These are phyloP conservation scores for Drosophila lutescens DNA, from an alignment of 2,888 invertebrate genomes.

Conservation along the genomic window DNA sequence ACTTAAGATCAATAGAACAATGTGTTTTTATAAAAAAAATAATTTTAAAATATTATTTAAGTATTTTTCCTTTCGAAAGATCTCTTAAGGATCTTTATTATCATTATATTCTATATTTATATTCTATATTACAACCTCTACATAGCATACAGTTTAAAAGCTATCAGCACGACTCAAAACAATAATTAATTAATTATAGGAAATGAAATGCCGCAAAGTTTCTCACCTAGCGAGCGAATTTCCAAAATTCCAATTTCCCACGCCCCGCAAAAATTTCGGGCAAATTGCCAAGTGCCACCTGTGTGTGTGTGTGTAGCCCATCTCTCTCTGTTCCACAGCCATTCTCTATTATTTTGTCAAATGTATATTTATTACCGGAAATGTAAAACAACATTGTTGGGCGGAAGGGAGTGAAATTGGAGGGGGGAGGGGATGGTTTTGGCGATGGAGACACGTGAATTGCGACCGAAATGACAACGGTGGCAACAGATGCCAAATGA, in stretches of 20 bases:
- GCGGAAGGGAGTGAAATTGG: not conserved
- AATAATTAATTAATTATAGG: slow-evolving; percentile 75
- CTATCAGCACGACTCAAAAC: slow-evolving; percentile 59
- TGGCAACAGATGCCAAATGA: slow-evolving; percentile 69
- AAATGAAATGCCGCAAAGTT: slow-evolving; percentile 78
- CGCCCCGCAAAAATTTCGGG: slow-evolving; percentile 54
- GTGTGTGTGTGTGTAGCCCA: not conserved
- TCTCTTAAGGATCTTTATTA: not conserved
- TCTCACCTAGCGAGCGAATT: slow-evolving; percentile 67
- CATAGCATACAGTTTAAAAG: slow-evolving; percentile 32
- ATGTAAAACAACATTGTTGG: slow-evolving; percentile 73
- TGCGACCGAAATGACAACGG: slow-evolving; percentile 63
- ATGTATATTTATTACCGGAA: slow-evolving; percentile 77
- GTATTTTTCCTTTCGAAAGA: too few relatives aligned
- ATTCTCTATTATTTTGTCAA: slow-evolving; percentile 68
- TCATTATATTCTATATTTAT: too few relatives aligned
- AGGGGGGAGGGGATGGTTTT: not conserved
- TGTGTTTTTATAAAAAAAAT: too few relatives aligned
- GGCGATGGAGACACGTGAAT: slow-evolving; percentile 24
- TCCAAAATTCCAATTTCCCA: slow-evolving; percentile 72
- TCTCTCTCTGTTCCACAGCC: not conserved
- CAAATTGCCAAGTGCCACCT: slow-evolving; percentile 62
- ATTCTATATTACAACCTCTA: not conserved
- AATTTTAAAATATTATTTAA: too few relatives aligned
- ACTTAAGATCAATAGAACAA: too few relatives aligned